These are phyloP conservation scores for Hoplias malabaricus DNA, from an alignment of 2,113 vertebrate species.

Conservation along the genomic window DNA sequence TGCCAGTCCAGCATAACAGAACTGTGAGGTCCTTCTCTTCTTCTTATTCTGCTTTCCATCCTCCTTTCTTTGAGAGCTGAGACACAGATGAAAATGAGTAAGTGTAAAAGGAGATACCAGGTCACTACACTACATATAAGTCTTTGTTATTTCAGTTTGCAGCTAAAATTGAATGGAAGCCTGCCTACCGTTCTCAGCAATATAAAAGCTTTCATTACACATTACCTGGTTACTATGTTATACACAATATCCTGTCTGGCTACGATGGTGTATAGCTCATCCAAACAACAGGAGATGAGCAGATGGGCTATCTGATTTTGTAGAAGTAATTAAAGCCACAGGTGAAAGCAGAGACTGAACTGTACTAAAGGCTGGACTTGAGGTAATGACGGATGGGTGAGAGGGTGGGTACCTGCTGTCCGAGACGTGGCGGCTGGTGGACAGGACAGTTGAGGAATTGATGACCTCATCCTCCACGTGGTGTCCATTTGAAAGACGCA, in stretches of 20 bases:
- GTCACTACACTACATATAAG: no score
- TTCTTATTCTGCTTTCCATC: slow-evolving; percentile 63
- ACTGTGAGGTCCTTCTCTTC: slow-evolving; percentile 64
- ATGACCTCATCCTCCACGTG: slow-evolving; percentile 76
- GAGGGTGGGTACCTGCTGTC: slow-evolving; percentile 73
- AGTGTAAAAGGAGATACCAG: not conserved
- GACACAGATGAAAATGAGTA: not conserved
- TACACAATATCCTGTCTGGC: no score
- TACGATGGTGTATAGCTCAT: no score
- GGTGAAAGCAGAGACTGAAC: no score
- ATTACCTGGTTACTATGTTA: no score
- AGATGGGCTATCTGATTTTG: not conserved
- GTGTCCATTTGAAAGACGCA: slow-evolving; percentile 71
- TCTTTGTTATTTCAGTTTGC: no score
- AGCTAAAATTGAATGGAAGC: no score
- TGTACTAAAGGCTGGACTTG: not conserved
- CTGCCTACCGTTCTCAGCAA: no score
- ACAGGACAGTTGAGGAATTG: slow-evolving; percentile 66
- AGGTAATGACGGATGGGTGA: not conserved
- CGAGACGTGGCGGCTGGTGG: slow-evolving; percentile 57
- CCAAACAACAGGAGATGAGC: not conserved
- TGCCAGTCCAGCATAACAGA: slow-evolving; percentile 60
- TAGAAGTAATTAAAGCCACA: no score
- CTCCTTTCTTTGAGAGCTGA: slow-evolving; percentile 67
- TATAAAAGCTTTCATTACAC: no score